These are phyloP conservation scores for Diacarnus erythraeanus DNA, from an alignment of 37 sponge, comb jelly and placozoan species.

Conservation along the genomic window DNA sequence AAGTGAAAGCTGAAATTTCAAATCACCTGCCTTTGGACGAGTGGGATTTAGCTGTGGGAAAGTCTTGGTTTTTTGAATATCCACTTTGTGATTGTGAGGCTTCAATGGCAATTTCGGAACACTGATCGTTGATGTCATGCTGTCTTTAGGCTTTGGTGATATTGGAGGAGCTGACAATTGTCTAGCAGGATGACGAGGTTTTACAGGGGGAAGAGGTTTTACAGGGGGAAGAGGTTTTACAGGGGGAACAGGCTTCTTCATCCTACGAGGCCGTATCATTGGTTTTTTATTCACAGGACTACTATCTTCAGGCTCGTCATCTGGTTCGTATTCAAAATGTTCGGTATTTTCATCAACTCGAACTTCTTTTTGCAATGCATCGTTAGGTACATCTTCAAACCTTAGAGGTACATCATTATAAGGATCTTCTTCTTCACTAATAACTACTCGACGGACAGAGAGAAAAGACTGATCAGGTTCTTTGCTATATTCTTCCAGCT, in stretches of 20 bases:
- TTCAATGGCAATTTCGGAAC: neutral
- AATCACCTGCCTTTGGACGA: no score
- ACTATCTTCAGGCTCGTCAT: neutral
- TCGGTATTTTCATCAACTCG: constrained; percentile 16
- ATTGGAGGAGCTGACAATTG: neutral
- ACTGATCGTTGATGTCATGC: neutral
- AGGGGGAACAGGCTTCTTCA: neutral
- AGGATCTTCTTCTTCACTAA: constrained; percentile 31
- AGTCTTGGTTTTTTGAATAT: neutral
- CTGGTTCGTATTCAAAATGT: constrained; percentile 3
- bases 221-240: constrained; percentile 1
- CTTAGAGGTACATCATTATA: constrained; percentile 22
- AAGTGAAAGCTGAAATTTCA: no score
- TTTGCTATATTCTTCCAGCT: constrained; percentile 13
- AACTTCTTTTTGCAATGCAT: constrained; percentile 7
- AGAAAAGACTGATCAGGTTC: neutral
- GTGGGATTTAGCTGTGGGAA: no score
- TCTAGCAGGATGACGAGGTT: neutral
- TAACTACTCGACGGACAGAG: constrained; percentile 10
- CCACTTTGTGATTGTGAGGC: neutral
- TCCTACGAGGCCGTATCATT: no score
- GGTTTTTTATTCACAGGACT: no score
- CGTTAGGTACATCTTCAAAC: constrained; percentile 11
- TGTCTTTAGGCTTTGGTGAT: neutral
- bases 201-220: neutral